A percentile compares a stretch with the other conserved stretches of the same genome.
Conservation (phyloP, 2,888 invertebrate genomes). For the Cecidostiba fungosa region DNA sequence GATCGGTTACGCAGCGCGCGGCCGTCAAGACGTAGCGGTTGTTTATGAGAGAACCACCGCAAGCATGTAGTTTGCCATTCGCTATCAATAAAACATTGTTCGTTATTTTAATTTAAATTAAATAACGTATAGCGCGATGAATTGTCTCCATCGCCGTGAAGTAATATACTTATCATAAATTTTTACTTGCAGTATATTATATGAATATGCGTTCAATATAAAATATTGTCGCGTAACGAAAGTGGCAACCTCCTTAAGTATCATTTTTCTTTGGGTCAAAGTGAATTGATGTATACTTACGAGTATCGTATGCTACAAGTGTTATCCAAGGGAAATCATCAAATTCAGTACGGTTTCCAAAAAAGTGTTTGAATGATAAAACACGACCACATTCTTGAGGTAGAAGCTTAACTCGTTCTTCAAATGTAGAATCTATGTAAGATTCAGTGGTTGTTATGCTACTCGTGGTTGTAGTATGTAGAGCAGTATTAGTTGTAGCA, state of each 20-base stretch:
- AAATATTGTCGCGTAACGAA: neutral
- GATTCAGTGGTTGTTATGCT: neutral
- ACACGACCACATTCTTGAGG: conserved; percentile 24
- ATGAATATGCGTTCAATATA: too few relatives aligned
- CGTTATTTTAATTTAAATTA: too few relatives aligned
- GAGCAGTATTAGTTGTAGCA: neutral
- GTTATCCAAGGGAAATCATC: conserved; percentile 84
- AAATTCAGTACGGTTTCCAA: conserved; percentile 64
- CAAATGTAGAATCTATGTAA: neutral
- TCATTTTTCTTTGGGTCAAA: neutral
- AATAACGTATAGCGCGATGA: too few relatives aligned
- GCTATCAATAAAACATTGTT: neutral
- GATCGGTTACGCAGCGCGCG: conserved; percentile 87
- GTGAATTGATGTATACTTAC: conserved; percentile 68
- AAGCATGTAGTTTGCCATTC: conserved; percentile 71
- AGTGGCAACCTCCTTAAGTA: too few relatives aligned
- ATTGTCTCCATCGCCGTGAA: too few relatives aligned
- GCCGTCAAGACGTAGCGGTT: conserved; percentile 87
- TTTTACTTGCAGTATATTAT: neutral
- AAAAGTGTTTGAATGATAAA: conserved; percentile 12
- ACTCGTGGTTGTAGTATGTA: neutral
- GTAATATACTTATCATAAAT: neutral
- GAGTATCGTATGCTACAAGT: conserved; percentile 78
- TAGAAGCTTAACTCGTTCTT: conserved; percentile 7
- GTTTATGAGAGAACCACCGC: conserved; percentile 88